Base-by-base conservation (phyloP, 2,113 vertebrate species). In the Smithornis capensis region DNA sequence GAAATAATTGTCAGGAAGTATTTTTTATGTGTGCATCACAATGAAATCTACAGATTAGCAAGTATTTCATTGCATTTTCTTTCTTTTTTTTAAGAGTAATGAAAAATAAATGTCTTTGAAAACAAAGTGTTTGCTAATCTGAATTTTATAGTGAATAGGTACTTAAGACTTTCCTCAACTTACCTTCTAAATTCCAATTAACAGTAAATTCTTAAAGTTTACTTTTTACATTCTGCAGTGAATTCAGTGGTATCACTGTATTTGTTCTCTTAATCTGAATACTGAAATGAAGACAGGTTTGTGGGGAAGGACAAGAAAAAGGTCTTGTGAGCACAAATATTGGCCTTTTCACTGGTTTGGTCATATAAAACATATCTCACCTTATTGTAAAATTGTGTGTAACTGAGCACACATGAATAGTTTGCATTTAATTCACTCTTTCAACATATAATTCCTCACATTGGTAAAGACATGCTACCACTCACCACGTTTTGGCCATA, bases 401-500 rank as follows among this genome's bases (percentile, higher is more conserved):
- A 40, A 67, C 37, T 74, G n/a, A 67, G 14, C 38, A 24, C 8
- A 6, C 42, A n/a, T 25, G 37, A 50, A 7, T 90, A 62, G 56
- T 87, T 91, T 42, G 9, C 27, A 55, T 84, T 90, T 89, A 56
- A 25, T 6, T 57, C 33, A 3, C 49, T 77, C 53, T 80, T 62
- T 76, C 45, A 73, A 29, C 38, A 35, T 37, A 14, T 2, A 10
- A 16, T 62, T 91, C 33, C 40, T 10, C 21, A 21, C 18, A 14
- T 0, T 55, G 75, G 18, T 52, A 73, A 38, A 71, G 35, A 33
- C 9, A 52, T 0, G 0, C 22, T 49, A 45, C 13, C 5, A 6
- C 28, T 71, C 31, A 74, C 29, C 35, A 35, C 37, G 23, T 37
- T 83, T 68, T 69, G 49, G 14, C 35, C 35, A 19, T 5, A 0